These are phyloP conservation scores for Chlamydotis undulata DNA, from an alignment of 2,113 vertebrate species.

Conservation along the genomic window DNA sequence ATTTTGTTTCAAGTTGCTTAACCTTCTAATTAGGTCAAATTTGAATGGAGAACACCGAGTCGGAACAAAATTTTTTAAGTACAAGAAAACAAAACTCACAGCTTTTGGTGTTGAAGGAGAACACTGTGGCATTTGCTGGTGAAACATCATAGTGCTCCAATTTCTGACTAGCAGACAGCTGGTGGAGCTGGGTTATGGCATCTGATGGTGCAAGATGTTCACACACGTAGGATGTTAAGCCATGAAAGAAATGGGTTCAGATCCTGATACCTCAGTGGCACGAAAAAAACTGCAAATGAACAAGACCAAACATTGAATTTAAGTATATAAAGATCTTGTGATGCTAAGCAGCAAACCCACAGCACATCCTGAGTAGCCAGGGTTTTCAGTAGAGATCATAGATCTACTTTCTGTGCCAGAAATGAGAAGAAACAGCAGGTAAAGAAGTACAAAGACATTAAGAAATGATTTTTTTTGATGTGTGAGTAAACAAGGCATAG, in stretches of 20 bases:
- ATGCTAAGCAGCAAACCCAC: background rate
- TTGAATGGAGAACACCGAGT: background rate
- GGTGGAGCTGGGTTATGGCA: background rate
- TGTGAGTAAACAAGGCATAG: constrained; percentile 2
- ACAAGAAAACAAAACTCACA: background rate
- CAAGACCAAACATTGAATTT: background rate
- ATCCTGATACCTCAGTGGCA: background rate
- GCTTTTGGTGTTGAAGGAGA: background rate
- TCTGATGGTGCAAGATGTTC: background rate
- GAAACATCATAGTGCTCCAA: background rate
- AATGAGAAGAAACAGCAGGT: constrained; percentile 35
- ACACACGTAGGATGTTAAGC: background rate
- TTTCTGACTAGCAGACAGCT: background rate
- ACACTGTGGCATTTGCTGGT: background rate
- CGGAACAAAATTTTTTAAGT: background rate
- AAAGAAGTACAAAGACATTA: background rate
- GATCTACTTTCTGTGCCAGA: background rate
- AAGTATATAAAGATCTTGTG: background rate
- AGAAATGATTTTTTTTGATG: background rate
- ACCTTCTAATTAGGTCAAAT: background rate
- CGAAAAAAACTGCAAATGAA: background rate
- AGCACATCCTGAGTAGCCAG: background rate
- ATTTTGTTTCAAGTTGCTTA: background rate
- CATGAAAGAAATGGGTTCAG: background rate
- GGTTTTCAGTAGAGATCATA: background rate